phyloP scores from a whole-genome alignment of 2,113 vertebrate species.

The Bufo bufo region DNA sequence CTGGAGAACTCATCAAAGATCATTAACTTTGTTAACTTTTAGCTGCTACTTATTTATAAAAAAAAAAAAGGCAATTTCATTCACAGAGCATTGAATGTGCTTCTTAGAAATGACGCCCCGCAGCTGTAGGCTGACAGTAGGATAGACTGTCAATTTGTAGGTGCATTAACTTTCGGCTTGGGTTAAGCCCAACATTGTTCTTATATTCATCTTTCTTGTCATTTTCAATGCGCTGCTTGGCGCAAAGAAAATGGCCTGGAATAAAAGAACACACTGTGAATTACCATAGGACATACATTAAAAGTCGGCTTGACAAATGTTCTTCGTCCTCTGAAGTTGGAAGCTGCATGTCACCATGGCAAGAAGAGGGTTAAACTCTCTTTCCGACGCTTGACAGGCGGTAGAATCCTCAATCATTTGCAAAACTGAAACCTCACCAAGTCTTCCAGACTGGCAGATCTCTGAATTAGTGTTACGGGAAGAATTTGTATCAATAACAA shows the following conservation, averaged over 20 bases:
- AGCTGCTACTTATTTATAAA: not conserved
- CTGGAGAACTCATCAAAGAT: not conserved
- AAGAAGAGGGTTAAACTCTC: not conserved
- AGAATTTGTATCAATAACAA: conserved; percentile 54
- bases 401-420: conserved; percentile 3
- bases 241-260: not conserved
- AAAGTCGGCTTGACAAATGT: not conserved
- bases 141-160: not conserved
- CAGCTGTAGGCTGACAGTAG: not conserved
- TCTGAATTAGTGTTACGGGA: conserved; percentile 56
- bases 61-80: not conserved
- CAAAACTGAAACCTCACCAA: conserved; percentile 23
- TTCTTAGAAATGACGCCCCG: conserved; percentile 20
- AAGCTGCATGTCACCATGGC: not conserved
- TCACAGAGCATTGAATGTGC: conserved; percentile 17
- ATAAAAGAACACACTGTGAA: conserved; percentile 9
- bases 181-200: conserved; percentile 35
- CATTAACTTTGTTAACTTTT: not conserved
- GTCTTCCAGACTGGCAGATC: conserved; percentile 15
- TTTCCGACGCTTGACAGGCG: not conserved
- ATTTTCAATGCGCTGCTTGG: conserved; percentile 3
- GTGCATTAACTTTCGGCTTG: conserved; percentile 35
- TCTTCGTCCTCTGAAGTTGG: not conserved
- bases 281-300: conserved; percentile 9
- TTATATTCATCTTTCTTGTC: conserved; percentile 24